phyloP scores from a whole-genome alignment of 2,888 invertebrate genomes.

The Parnassius orleans region DNA sequence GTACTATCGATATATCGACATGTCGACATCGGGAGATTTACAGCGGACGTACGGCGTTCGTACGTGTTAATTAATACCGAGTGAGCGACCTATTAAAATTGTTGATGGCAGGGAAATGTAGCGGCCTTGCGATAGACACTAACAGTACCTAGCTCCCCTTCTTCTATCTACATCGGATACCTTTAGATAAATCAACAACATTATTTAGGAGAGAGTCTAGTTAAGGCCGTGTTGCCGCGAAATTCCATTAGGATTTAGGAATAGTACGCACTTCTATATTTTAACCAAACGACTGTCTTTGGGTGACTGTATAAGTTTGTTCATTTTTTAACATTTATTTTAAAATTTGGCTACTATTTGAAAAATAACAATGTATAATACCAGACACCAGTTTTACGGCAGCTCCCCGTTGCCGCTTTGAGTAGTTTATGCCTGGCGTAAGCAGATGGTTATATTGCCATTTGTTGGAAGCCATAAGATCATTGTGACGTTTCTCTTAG shows the following conservation, averaged over 20 bases:
- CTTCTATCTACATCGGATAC: conserved; percentile 21
- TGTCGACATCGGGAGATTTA: conserved; percentile 63
- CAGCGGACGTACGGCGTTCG: conserved; percentile 50
- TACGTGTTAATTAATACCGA: conserved; percentile 68
- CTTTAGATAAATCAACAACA: conserved; percentile 19
- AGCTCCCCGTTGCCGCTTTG: too few species aligned
- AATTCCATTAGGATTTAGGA: not conserved
- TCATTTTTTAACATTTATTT: too few species aligned
- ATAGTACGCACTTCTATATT: not conserved
- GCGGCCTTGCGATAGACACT: conserved; percentile 33
- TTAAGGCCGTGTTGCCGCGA: conserved; percentile 1
- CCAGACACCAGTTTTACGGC: too few species aligned
- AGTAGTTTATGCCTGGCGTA: too few species aligned
- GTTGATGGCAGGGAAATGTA: conserved; percentile 36
- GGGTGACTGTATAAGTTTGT: too few species aligned
- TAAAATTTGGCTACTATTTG: too few species aligned
- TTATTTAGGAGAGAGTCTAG: conserved; percentile 1
- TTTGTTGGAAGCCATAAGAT: too few species aligned
- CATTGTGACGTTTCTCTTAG: too few species aligned
- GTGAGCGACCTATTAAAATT: conserved; percentile 46
- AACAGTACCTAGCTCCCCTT: conserved; percentile 29
- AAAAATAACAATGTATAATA: too few species aligned
- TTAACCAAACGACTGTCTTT: too few species aligned
- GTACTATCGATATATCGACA: conserved; percentile 55
- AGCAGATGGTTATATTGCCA: too few species aligned